A percentile compares a stretch with the other conserved stretches of the same genome.
These are phyloP conservation scores for Poliocrania exsul DNA, from an alignment of 2,797 vertebrate genomes.

Conservation along the genomic window DNA sequence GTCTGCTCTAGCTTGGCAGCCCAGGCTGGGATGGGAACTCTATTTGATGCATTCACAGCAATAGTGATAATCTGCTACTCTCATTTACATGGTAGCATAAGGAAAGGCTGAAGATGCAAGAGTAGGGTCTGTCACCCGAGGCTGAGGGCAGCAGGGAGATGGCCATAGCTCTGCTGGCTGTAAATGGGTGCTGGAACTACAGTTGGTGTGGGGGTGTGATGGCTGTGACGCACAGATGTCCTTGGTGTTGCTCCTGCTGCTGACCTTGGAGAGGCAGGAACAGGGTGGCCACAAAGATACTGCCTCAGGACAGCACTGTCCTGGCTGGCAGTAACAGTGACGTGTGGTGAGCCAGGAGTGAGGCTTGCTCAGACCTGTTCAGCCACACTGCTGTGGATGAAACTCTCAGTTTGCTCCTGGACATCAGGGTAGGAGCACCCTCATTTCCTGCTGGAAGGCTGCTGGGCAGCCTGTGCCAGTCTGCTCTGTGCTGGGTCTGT, in stretches of 20 bases:
- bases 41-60: slow-evolving; percentile 21
- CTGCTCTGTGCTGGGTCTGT: background rate
- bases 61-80: slow-evolving; percentile 16
- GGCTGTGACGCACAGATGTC: background rate
- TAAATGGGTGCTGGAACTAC: background rate
- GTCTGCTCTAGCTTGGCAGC: slow-evolving; percentile 58
- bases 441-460: background rate
- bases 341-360: slow-evolving; percentile 30
- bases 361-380: slow-evolving; percentile 53
- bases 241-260: slow-evolving; percentile 42
- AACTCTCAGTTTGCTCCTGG: slow-evolving; percentile 22
- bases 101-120: slow-evolving; percentile 10
- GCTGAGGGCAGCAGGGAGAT: background rate
- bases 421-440: slow-evolving; percentile 17
- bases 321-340: slow-evolving; percentile 33
- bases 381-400: slow-evolving; percentile 37
- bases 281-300: background rate
- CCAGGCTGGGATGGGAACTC: slow-evolving; percentile 72
- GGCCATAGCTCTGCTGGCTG: background rate
- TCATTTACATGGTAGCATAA: background rate
- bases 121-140: background rate
- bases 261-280: slow-evolving; percentile 30
- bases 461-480: background rate
- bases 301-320: slow-evolving; percentile 36
- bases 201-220: slow-evolving; percentile 13